Percentiles rank a stretch among this genome's conserved stretches.
These are phyloP conservation scores for Zaprionus inermis DNA, from an alignment of 1,140 invertebrate species.

Conservation along the genomic window DNA sequence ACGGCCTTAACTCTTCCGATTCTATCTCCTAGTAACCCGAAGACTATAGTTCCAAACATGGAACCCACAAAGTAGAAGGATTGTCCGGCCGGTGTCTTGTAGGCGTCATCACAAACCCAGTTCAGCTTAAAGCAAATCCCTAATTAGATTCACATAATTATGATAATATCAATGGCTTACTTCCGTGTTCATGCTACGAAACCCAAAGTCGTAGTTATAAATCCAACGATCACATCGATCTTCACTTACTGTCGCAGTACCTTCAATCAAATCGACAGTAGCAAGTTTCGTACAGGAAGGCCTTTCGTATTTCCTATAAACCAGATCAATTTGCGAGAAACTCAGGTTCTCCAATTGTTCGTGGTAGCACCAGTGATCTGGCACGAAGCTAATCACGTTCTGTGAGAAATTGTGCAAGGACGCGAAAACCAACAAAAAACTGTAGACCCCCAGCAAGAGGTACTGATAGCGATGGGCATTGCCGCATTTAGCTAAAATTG, in stretches of 20 bases:
- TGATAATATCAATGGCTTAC: conserved; percentile 60
- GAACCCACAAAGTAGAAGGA: conserved; percentile 87
- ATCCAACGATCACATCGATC: conserved; percentile 84
- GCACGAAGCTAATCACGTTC: conserved; percentile 85
- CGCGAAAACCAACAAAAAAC: conserved; percentile 75
- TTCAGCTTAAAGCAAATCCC: conserved; percentile 80
- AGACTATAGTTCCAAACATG: conserved; percentile 85
- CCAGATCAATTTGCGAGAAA: conserved; percentile 48
- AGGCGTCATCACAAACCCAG: conserved; percentile 86
- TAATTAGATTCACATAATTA: background rate
- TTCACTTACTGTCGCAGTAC: conserved; percentile 49
- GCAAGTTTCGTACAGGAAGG: conserved; percentile 69
- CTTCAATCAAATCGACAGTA: conserved; percentile 21
- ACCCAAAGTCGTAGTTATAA: conserved; percentile 85
- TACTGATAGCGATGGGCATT: conserved; percentile 87
- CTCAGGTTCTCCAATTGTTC: conserved; percentile 64
- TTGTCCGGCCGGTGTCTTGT: conserved; percentile 85
- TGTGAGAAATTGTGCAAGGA: conserved; percentile 86
- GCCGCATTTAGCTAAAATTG: conserved; percentile 86
- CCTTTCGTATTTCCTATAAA: conserved; percentile 53
- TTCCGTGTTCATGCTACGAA: conserved; percentile 86
- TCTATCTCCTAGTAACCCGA: conserved; percentile 86
- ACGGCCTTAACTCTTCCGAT: conserved; percentile 86
- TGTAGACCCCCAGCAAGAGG: conserved; percentile 84
- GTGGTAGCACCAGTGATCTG: conserved; percentile 84